Evolutionary conservation across 2,888 invertebrate species (phyloP).

Genomic region (Onthophagus sagittarius): DNA sequence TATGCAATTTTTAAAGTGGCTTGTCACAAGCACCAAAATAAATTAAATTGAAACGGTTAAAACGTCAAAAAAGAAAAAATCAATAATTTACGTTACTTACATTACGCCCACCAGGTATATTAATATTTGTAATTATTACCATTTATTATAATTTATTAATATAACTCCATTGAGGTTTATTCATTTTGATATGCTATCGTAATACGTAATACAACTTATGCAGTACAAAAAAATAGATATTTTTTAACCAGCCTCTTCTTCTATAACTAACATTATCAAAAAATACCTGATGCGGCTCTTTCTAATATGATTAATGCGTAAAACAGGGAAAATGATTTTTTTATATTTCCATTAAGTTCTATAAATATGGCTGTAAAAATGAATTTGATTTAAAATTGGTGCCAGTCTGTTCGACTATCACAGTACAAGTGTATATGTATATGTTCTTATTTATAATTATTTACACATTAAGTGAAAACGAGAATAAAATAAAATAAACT

Average conservation of each 20-base stretch:
- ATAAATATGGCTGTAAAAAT: constrained; percentile 29
- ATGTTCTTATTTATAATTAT: constrained; percentile 19
- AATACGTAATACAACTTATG: not conserved
- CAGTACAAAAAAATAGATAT: not conserved
- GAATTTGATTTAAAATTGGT: constrained; percentile 37
- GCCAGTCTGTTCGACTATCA: constrained; percentile 47
- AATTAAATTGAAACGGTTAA: not conserved
- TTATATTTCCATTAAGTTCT: not conserved
- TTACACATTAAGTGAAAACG: not conserved
- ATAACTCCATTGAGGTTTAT: not conserved
- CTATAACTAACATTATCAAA: too few relatives aligned
- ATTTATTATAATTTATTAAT: not conserved
- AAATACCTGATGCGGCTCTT: too few relatives aligned
- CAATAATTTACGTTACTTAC: not conserved
- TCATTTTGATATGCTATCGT: not conserved
- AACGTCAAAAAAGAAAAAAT: not conserved
- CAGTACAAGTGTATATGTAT: constrained; percentile 41
- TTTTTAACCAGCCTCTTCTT: not conserved
- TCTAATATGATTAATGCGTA: too few relatives aligned
- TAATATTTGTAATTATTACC: not conserved
- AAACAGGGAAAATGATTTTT: too few relatives aligned
- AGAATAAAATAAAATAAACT: not conserved
- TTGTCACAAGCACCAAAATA: constrained; percentile 2
- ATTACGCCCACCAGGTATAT: not conserved
- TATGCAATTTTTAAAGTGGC: not conserved